Evolutionary conservation across 2,113 vertebrate genomes (phyloP).

Genomic region (Haemorhous mexicanus): DNA sequence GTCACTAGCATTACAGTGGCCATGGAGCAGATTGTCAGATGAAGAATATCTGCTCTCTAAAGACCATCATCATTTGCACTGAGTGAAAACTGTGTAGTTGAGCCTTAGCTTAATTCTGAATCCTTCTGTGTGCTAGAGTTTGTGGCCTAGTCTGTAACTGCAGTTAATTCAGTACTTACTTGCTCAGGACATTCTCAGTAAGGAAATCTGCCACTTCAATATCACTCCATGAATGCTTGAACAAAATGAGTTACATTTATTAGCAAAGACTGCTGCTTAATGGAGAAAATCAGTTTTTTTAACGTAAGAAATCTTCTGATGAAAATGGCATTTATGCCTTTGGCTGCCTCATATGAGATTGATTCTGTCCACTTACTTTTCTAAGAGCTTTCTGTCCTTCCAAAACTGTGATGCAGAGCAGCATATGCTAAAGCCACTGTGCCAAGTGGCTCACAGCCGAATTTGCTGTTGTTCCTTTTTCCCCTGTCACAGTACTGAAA

Average conservation of each 20-base stretch:
- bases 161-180: not conserved
- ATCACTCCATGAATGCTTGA: not conserved
- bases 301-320: not conserved
- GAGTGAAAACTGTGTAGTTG: not conserved
- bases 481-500: not conserved
- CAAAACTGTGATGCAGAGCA: not conserved
- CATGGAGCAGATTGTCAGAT: not conserved
- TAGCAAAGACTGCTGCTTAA: not conserved
- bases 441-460: not conserved
- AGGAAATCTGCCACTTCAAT: not conserved
- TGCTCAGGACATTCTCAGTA: not conserved
- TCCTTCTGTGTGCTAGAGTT: not conserved
- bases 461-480: not conserved
- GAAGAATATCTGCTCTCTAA: not conserved
- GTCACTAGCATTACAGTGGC: not conserved
- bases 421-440: not conserved
- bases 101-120: not conserved
- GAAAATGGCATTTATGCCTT: not conserved
- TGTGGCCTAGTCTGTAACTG: not conserved
- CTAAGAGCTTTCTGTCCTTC: not conserved
- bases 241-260: not conserved
- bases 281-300: not conserved
- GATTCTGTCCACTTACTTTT: not conserved
- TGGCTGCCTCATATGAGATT: not conserved
- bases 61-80: not conserved